Percentiles rank a stretch among this genome's conserved stretches.
Evolutionary conservation across 1,140 invertebrate species (phyloP).

Genomic region (Acromyrmex echinatior): DNA sequence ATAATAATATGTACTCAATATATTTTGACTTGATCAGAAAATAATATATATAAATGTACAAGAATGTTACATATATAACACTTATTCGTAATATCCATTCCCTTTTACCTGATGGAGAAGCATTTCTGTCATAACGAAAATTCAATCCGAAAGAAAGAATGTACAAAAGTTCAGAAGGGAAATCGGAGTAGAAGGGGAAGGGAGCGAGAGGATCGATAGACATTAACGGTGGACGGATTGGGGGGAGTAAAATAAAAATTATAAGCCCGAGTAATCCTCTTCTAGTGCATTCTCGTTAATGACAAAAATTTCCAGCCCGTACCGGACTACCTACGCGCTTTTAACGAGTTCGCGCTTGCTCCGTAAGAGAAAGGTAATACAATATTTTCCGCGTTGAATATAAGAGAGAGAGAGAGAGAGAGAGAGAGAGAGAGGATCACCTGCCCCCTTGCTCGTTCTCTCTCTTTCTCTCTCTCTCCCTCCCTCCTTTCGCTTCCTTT

Average conservation of each 20-base stretch:
- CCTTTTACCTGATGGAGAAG: neutral
- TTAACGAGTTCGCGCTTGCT: conserved; percentile 57
- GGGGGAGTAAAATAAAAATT: conserved; percentile 30
- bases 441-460: neutral
- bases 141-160: conserved; percentile 31
- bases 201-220: neutral
- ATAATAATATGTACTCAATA: neutral
- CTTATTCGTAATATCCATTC: neutral
- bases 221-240: conserved; percentile 46
- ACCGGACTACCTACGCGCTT: conserved; percentile 60
- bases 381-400: conserved; percentile 67
- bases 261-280: conserved; percentile 36
- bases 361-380: conserved; percentile 69
- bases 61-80: neutral
- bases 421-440: neutral
- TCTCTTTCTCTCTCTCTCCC: too few relatives aligned
- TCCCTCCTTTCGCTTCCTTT: neutral
- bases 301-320: conserved; percentile 55
- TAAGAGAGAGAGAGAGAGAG: conserved; percentile 1
- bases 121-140: conserved; percentile 6
- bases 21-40: neutral
- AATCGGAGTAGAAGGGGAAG: neutral
- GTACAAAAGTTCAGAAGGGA: conserved; percentile 39
- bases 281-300: conserved; percentile 60
- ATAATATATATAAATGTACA: neutral